Base-by-base conservation (phyloP, 1,140 invertebrate genomes). In the Vanessa atalanta region DNA sequence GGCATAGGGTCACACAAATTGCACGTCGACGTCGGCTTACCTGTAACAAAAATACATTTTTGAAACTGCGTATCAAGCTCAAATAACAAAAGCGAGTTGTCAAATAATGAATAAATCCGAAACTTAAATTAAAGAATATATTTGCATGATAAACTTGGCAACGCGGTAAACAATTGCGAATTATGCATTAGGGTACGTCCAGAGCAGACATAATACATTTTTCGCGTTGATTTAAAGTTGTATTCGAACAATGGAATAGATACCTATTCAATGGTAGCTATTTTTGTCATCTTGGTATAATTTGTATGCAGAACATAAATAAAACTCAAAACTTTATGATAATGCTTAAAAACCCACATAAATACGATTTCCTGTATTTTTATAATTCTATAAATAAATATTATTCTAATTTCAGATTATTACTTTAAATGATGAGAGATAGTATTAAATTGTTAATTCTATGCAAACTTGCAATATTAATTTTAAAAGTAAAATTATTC, bases 1-100 rank as follows among this genome's bases (percentile, higher is more conserved):
- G 72, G 70, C 75, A 80, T 80, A 53, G 73, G 66, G 71, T 87
- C 82, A 76, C 86, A 90, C 68, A 86, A 73, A 78, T 77, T 86
- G 83, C 87, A 89, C 9, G 78, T 65, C 77, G 37, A 43, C 1
- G 70, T 67, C 79, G 84, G 82, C 89, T 91, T 91, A 91, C 89
- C 89, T 91, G 86, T 57, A 91, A 91, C 84, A 87, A 91, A 76
- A 37, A 14, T 67, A 80, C 53, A 60, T 48, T 55, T 75, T 53
- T 73, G 23, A 73, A 70, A 70, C 57, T 70, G 26, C 43, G 31
- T 70, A 63, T 37, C 53, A 67, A 47, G 53, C 37, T 57, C 26
- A 20, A 68, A 63, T 68, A 68, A 71, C 65, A 76, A 67, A 67
- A 47, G 37, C 55, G 16, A 61, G 14, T 43, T 63, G 72, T 69